These are phyloP conservation scores for Salvelinus alpinus DNA, from an alignment of 2,113 vertebrate genomes.

Conservation along the genomic window DNA sequence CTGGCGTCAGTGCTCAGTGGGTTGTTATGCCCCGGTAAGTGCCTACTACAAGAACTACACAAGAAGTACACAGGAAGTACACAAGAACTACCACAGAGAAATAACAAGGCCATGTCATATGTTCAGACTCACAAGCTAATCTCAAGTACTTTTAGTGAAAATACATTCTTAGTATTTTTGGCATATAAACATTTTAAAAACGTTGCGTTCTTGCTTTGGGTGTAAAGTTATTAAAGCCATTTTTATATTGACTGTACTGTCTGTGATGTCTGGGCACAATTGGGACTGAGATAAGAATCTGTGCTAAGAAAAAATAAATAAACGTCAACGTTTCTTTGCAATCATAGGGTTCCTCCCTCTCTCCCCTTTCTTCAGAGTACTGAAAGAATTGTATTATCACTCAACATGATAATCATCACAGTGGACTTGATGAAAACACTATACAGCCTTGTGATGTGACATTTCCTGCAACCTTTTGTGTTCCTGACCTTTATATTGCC, in stretches of 20 bases:
- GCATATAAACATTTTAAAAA: constrained; percentile 64
- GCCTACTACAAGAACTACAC: constrained; percentile 75
- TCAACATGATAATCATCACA: background rate
- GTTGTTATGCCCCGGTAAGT: constrained; percentile 75
- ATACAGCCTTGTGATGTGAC: background rate
- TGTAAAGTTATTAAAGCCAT: constrained; percentile 80
- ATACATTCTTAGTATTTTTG: constrained; percentile 76
- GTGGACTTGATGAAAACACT: background rate
- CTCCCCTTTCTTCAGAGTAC: constrained; percentile 20
- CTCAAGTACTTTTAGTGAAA: constrained; percentile 70
- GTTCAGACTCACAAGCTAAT: constrained; percentile 60
- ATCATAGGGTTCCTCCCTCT: constrained; percentile 50
- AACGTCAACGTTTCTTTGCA: constrained; percentile 78
- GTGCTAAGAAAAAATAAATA: constrained; percentile 68
- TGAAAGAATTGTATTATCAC: background rate
- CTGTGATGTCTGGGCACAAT: constrained; percentile 77
- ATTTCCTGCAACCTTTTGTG: constrained; percentile 1
- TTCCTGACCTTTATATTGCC: background rate
- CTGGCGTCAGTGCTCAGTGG: no score
- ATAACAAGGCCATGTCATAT: constrained; percentile 61
- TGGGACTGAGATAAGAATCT: constrained; percentile 59
- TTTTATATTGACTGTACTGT: constrained; percentile 81
- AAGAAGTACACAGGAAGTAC: constrained; percentile 31
- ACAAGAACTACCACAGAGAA: constrained; percentile 35
- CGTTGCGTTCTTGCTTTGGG: constrained; percentile 79